Evolutionary conservation across 2,888 invertebrate species (phyloP).

Genomic region (Abscondita cerata): DNA sequence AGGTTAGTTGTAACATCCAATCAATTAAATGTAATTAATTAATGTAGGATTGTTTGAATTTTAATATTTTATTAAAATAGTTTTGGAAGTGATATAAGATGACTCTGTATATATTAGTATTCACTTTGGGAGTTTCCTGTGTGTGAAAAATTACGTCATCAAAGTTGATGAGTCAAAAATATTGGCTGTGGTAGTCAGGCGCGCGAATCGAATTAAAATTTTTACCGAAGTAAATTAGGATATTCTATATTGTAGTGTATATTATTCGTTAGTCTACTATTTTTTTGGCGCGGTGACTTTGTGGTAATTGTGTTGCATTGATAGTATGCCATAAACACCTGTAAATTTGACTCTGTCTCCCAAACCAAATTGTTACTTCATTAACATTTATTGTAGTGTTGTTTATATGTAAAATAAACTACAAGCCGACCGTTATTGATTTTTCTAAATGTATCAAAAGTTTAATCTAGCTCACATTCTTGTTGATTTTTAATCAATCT

Average conservation of each 20-base stretch:
- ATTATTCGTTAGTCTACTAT: slow-evolving; percentile 13
- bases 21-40: too few species aligned
- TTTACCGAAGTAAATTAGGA: slow-evolving; percentile 18
- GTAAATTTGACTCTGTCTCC: neutral
- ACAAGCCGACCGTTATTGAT: too few species aligned
- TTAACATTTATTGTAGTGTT: too few species aligned
- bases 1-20: too few species aligned
- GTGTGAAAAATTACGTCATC: slow-evolving; percentile 50
- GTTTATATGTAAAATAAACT: too few species aligned
- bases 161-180: slow-evolving; percentile 46
- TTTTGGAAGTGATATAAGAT: slow-evolving; percentile 14
- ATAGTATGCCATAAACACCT: neutral
- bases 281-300: slow-evolving; percentile 16
- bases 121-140: slow-evolving; percentile 25
- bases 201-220: slow-evolving; percentile 46
- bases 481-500: slow-evolving; percentile 6
- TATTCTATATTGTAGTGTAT: slow-evolving; percentile 4
- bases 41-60: too few species aligned
- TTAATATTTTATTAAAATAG: too few species aligned
- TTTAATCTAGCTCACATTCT: neutral
- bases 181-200: slow-evolving; percentile 54
- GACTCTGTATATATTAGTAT: slow-evolving; percentile 7
- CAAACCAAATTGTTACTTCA: too few species aligned
- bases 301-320: neutral
- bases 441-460: too few species aligned